Conservation (phyloP, 2,797 vertebrate genomes). For the Sebastes reedi region DNA sequence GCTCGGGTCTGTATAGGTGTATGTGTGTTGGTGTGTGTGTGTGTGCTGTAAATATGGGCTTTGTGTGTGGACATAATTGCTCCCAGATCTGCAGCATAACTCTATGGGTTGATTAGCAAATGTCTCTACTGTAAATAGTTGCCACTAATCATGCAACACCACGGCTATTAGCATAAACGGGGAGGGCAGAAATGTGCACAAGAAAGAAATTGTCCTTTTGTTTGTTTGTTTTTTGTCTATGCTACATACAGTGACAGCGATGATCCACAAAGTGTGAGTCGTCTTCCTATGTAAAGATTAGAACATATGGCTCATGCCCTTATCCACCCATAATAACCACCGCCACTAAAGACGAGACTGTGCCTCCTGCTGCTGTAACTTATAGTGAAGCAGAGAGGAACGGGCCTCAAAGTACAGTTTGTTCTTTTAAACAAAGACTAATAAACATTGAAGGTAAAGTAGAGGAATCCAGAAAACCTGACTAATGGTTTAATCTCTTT, state of each 20-base stretch:
- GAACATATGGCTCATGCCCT: conserved; percentile 46
- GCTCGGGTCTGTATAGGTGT: conserved; percentile 40
- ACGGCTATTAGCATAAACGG: conserved; percentile 69
- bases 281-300: conserved; percentile 35
- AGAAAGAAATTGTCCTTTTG: conserved; percentile 16
- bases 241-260: conserved; percentile 8
- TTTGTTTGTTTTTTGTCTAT: conserved; percentile 19
- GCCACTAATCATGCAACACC: conserved; percentile 80
- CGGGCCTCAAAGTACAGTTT: background rate
- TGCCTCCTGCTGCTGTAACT: background rate
- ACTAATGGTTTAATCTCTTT: background rate
- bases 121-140: conserved; percentile 85
- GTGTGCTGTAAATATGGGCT: conserved; percentile 75
- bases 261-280: background rate
- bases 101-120: conserved; percentile 84
- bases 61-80: conserved; percentile 80
- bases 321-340: conserved; percentile 28
- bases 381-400: background rate
- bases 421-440: background rate
- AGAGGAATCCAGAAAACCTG: background rate
- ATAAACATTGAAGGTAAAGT: background rate
- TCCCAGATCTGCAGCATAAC: conserved; percentile 83
- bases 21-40: conserved; percentile 24
- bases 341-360: conserved; percentile 8
- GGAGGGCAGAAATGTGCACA: conserved; percentile 53